A percentile compares a stretch with the other conserved stretches of the same genome.
phyloP scores from a whole-genome alignment of 2,888 invertebrate species.

The Orthonychiurus folsomi region DNA sequence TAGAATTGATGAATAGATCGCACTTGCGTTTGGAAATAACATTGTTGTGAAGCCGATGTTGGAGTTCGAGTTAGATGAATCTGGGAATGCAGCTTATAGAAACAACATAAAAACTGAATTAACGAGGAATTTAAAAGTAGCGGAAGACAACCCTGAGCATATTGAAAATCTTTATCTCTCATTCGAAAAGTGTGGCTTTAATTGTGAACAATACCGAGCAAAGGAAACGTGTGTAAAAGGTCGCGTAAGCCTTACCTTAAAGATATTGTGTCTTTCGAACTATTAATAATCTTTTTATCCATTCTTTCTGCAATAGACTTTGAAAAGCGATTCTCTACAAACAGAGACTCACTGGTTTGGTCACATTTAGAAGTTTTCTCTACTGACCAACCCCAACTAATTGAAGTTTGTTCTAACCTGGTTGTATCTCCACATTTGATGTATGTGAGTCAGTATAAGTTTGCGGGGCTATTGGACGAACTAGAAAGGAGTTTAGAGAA shows the following conservation, averaged over 20 bases:
- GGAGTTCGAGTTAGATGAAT: constrained; percentile 9
- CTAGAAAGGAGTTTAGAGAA: background rate
- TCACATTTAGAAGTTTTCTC: background rate
- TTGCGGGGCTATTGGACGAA: background rate
- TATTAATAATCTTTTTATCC: background rate
- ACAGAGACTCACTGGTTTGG: background rate
- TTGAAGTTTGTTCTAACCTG: background rate
- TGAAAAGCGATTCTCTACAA: background rate
- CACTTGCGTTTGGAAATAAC: constrained; percentile 17
- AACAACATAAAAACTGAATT: background rate
- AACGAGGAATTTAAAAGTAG: background rate
- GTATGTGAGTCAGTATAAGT: background rate
- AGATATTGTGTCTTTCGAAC: too few relatives aligned
- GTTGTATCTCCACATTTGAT: background rate
- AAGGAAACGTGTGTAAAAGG: constrained; percentile 2
- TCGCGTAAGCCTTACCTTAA: too few relatives aligned
- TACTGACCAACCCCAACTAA: background rate
- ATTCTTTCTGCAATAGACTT: background rate
- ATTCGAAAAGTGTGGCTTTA: constrained; percentile 10
- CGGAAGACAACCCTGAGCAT: constrained; percentile 17
- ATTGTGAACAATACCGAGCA: background rate
- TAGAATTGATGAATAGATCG: constrained; percentile 16
- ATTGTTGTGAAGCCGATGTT: constrained; percentile 29
- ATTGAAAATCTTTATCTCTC: constrained; percentile 7
- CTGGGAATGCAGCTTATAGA: background rate